Evolutionary conservation across 2,888 invertebrate species (phyloP).

Genomic region (Shargacucullia verbasci): DNA sequence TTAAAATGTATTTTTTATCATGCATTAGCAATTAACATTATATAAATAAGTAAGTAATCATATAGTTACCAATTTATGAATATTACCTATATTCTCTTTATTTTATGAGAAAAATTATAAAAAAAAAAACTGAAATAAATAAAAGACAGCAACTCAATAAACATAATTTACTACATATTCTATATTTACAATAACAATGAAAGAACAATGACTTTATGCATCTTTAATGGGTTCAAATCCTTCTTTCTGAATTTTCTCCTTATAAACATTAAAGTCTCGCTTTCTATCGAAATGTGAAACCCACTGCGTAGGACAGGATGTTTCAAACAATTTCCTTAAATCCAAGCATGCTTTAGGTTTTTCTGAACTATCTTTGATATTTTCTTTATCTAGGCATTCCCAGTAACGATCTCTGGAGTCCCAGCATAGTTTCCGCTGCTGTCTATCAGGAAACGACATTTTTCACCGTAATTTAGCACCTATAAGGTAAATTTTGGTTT

Average conservation of each 20-base stretch:
- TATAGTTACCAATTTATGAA: neutral
- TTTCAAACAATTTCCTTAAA: slow-evolving; percentile 93
- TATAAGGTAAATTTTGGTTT: slow-evolving; percentile 73
- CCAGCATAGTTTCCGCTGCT: slow-evolving; percentile 95
- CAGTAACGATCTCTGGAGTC: slow-evolving; percentile 95
- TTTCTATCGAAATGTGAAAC: slow-evolving; percentile 98
- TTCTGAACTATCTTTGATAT: slow-evolving; percentile 89
- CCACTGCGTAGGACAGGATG: slow-evolving; percentile 95
- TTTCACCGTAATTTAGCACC: slow-evolving; percentile 69
- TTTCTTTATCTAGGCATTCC: slow-evolving; percentile 94
- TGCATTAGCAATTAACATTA: neutral
- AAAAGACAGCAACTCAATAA: slow-evolving; percentile 69
- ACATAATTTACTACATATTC: slow-evolving; percentile 82
- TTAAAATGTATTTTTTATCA: slow-evolving; percentile 11
- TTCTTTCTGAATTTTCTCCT: slow-evolving; percentile 95
- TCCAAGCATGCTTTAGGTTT: slow-evolving; percentile 90
- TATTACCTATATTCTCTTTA: neutral
- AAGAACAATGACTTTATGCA: slow-evolving; percentile 65
- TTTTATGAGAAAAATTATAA: neutral
- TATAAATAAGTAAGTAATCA: too few relatives aligned
- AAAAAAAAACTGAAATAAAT: slow-evolving; percentile 53
- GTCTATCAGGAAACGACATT: slow-evolving; percentile 95
- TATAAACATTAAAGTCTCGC: slow-evolving; percentile 95
- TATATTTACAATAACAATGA: slow-evolving; percentile 78
- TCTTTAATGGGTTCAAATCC: slow-evolving; percentile 94